phyloP scores from a whole-genome alignment of 2,797 vertebrate species.

The Adrianichthys oophorus region DNA sequence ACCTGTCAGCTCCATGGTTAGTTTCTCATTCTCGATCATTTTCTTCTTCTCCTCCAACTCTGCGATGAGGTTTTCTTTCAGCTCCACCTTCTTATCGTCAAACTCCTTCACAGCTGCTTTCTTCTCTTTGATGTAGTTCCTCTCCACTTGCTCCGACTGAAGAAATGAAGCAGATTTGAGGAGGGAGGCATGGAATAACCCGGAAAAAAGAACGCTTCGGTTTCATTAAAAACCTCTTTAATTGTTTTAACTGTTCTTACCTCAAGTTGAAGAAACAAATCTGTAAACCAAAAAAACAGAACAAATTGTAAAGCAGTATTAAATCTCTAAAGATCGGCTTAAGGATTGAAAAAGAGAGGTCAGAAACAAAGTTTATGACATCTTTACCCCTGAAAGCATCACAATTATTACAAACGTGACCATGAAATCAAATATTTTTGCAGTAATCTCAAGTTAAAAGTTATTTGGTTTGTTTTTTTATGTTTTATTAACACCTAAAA shows the following conservation, averaged over 20 bases:
- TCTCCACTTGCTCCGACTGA: slow-evolving; percentile 97
- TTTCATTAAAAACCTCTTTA: neutral
- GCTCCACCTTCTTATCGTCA: slow-evolving; percentile 97
- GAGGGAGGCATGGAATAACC: neutral
- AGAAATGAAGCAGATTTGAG: neutral
- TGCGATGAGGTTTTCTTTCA: slow-evolving; percentile 96
- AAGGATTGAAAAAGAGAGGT: no score
- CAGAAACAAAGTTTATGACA: no score
- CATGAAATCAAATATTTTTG: no score
- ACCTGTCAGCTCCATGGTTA: slow-evolving; percentile 99
- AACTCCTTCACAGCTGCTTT: slow-evolving; percentile 98
- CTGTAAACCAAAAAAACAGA: slow-evolving; percentile 71
- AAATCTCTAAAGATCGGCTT: no score
- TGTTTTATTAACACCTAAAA: no score
- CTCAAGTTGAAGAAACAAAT: slow-evolving; percentile 96
- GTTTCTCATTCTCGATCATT: slow-evolving; percentile 98
- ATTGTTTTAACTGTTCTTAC: slow-evolving; percentile 72
- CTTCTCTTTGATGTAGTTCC: slow-evolving; percentile 97
- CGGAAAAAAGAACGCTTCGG: no score
- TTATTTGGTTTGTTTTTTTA: no score
- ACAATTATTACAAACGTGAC: no score
- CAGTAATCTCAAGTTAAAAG: no score
- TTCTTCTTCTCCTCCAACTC: slow-evolving; percentile 99
- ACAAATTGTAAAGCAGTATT: neutral
- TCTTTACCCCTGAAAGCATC: no score